Base-by-base conservation (phyloP, 2,888 invertebrate species). In the Troides helena region DNA sequence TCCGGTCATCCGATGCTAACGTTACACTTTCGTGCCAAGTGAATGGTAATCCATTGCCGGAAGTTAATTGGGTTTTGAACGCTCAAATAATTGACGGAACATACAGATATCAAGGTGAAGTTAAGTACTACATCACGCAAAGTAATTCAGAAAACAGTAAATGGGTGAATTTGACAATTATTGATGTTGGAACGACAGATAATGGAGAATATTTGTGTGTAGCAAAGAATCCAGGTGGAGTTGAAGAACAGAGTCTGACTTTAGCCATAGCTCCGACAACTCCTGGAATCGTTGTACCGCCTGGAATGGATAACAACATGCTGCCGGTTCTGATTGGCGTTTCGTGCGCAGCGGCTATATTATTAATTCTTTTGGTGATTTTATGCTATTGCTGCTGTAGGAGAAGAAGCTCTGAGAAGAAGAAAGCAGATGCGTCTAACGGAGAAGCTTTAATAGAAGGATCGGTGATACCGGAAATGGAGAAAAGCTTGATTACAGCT, bases 171-270 rank as follows among this genome's bases (percentile, higher is more conserved):
- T 85, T 97, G 62, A 96, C 96, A 1, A 95, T 97, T 62, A 87
- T 93, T 0, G 94, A 95, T 36, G 93, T 95, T 0, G 89, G 93
- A 1, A 87, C 87, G 12, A 93, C 94, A 18, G 97, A 97, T 80
- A 94, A 94, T 76, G 96, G 96, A 0, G 94, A 95, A 65, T 97
- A 96, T 83, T 93, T 94, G 61, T 98, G 98, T 80, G 94, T 96
- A 4, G 98, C 97, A 0, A 96, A 95, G 80, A 98, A 97, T 84
- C 94, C 95, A 0, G 98, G 96, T 0, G 98, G 98, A 0, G 94
- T 95, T 3, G 96, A 95, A 73, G 96, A 97, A 81, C 94, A 94
- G 62, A 97, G 96, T 81, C 89, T 97, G 18, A 95, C 95, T 18
- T 83, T 98, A 69, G 88, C 94, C 6, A 86, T 92, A 39, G 84